Base-by-base conservation (phyloP, 1,140 invertebrate species). In the Gonioctena quinquepunctata region DNA sequence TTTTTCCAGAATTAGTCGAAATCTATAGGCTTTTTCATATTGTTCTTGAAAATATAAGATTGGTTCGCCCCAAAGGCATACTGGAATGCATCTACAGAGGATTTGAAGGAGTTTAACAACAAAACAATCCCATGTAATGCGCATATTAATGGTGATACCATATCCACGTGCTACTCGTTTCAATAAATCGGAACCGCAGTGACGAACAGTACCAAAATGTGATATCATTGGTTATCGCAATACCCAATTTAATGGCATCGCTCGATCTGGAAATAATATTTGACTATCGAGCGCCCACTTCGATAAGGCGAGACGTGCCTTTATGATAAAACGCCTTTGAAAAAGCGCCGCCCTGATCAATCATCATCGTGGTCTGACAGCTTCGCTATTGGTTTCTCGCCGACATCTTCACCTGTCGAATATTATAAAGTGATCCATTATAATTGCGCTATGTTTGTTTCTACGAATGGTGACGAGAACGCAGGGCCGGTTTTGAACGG, bases 321-420 rank as follows among this genome's bases (percentile, higher is more conserved):
- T 42, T 42, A 42, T 54, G 42, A 59, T 57, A 66, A 52, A 68
- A 63, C 59, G 59, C 65, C 57, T 70, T 72, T 72, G 73, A 72
- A 54, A 56, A 42, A 56, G 64, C 21, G 42, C 73, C 73, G 73
- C 73, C 70, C 68, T 63, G 56, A 75, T 75, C 73, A 72, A 75
- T 75, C 73, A 75, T 75, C 33, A 13, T 54, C 21, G 23, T 33
- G 23, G 68, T 66, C 28, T 75, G 73, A 75, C 73, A 75, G 67
- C 60, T 56, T 64, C 26, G 27, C 73, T 63, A 75, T 75, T 72
- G 66, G 67, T 49, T 61, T 69, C 62, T 72, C 68, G 73, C 73
- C 73, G 73, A 75, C 73, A 72, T 75, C 68, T 72, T 75, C 73
- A 75, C 73, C 73, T 72, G 73, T 75, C 52, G 22, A 54, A 22